Base-by-base conservation (phyloP, 2,888 invertebrate species). In the Himalopsyche japonica region DNA sequence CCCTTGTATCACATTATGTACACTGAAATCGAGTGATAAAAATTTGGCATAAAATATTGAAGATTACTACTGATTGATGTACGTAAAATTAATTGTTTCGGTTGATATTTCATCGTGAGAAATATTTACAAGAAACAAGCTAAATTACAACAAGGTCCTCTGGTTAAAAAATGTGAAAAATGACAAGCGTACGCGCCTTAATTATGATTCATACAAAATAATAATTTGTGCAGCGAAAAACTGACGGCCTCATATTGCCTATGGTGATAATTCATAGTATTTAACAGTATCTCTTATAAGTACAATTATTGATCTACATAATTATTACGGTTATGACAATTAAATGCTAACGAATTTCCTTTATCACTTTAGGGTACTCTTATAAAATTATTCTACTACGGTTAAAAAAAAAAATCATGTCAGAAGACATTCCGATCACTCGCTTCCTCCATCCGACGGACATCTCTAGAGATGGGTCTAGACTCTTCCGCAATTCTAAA, bases 261-360 rank as follows among this genome's bases (percentile, higher is more conserved):
- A 70, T 30, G 30, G 70, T 70, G 70, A 70, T 70, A 70, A n/a
- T 70, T 70, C 8, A 70, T 70, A 70, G 70, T 70, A 70, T 70
- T 70, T 27, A 70, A 70, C 70, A 27, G 70, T 70, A 70, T 70
- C 70, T 70, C 70, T 70, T 70, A 70, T 70, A 70, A 70, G 70
- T 70, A 30, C 30, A 70, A 70, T 70, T 70, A 70, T 27, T 70
- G 24, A 27, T 70, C 70, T 70, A 70, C 20, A 70, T 70, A 27
- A 70, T 70, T 70, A 30, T 70, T 70, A 70, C 70, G 30, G 70
- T 70, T 70, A 70, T 70, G 70, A 70, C 70, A 70, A 70, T 70
- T 70, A 70, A 70, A 70, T 70, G 70, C 70, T 70, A 70, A 70
- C 70, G 70, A 70, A 70, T 70, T 70, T 70, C 70, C 70, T 70